phyloP scores from a whole-genome alignment of 2,888 invertebrate genomes.

The Drosophila cyrtoloma region DNA sequence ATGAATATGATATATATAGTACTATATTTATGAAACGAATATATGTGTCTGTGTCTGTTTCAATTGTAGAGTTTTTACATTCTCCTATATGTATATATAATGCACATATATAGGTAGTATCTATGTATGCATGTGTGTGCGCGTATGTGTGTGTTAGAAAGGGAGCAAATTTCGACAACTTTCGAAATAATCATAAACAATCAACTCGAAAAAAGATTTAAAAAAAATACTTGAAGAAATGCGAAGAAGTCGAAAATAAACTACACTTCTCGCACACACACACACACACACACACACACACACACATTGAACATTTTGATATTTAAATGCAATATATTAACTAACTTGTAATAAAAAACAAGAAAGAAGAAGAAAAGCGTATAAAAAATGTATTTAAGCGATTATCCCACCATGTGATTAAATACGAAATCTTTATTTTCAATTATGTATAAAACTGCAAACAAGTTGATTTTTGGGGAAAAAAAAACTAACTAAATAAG shows the following conservation, averaged over 20 bases:
- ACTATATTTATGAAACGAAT: constrained; percentile 12
- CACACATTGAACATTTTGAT: constrained; percentile 19
- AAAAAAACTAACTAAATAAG: not conserved
- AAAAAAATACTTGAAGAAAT: constrained; percentile 30
- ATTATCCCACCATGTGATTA: constrained; percentile 81
- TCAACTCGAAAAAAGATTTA: constrained; percentile 16
- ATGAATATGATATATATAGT: constrained; percentile 27
- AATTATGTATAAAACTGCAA: constrained; percentile 24
- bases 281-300: constrained; percentile 12
- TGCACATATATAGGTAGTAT: constrained; percentile 29
- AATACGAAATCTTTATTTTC: constrained; percentile 49
- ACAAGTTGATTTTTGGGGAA: constrained; percentile 37
- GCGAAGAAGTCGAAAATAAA: constrained; percentile 36
- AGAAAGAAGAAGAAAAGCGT: constrained; percentile 15
- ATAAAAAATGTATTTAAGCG: constrained; percentile 67
- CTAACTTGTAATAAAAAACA: constrained; percentile 17
- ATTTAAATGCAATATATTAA: constrained; percentile 30
- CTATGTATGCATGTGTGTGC: constrained; percentile 49
- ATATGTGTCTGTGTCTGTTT: constrained; percentile 47
- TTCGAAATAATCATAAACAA: constrained; percentile 41
- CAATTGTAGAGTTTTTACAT: constrained; percentile 72
- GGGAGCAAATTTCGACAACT: constrained; percentile 30
- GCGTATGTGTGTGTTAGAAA: constrained; percentile 42
- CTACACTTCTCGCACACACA: constrained; percentile 21
- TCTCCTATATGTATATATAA: constrained; percentile 41